Conservation (phyloP, 1,140 invertebrate genomes). For the Mercenaria mercenaria region DNA sequence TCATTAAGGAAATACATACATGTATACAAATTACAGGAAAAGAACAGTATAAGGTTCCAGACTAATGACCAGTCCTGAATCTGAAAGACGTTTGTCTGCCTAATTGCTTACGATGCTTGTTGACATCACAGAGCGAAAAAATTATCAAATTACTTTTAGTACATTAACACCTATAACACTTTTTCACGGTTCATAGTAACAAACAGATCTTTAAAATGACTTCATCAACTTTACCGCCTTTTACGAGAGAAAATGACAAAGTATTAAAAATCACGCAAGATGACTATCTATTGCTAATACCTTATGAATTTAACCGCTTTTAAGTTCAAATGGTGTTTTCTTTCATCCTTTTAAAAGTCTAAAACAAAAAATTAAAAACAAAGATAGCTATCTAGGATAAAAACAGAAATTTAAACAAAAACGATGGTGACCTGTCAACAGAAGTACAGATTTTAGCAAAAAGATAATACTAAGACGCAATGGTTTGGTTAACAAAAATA, state of each 20-base stretch:
- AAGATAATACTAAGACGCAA: not conserved
- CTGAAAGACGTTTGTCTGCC: not conserved
- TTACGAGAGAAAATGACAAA: not conserved
- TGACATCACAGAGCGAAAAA: not conserved
- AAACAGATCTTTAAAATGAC: not conserved
- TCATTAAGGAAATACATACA: no score
- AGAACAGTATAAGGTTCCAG: constrained; percentile 2
- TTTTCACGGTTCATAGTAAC: not conserved
- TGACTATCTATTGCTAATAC: constrained; percentile 21
- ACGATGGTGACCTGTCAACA: not conserved
- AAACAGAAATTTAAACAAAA: not conserved
- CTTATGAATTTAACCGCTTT: constrained; percentile 19
- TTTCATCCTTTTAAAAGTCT: constrained; percentile 6
- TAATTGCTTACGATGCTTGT: not conserved
- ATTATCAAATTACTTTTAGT: not conserved
- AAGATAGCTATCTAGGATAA: not conserved
- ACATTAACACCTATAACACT: not conserved
- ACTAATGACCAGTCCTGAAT: not conserved
- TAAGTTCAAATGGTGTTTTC: not conserved
- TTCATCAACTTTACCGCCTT: constrained; percentile 13
- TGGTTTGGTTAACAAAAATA: not conserved
- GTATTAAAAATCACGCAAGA: not conserved
- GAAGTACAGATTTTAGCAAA: constrained; percentile 7
- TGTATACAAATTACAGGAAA: no score
- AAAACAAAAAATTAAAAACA: constrained; percentile 1